A percentile compares a stretch with the other conserved stretches of the same genome.
Evolutionary conservation across 92 coral and sea anemone genomes (phyloP).

Genomic region (Actinernus sp.): DNA sequence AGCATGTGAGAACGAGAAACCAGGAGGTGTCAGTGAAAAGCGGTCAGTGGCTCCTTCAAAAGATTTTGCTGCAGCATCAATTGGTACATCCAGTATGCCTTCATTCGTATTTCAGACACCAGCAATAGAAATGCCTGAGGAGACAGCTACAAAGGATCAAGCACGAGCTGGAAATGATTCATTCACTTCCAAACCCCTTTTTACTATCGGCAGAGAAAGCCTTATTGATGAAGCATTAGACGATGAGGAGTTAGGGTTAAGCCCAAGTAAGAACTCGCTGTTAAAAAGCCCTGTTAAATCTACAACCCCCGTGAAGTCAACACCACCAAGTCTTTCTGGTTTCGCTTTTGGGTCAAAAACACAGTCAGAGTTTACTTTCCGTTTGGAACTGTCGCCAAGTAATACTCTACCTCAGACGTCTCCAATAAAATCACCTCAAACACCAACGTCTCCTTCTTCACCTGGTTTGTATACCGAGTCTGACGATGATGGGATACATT

Average conservation of each 20-base stretch:
- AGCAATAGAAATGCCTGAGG: not conserved
- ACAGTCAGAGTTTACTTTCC: constrained; percentile 71
- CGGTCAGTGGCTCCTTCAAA: not conserved
- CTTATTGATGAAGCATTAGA: constrained; percentile 39
- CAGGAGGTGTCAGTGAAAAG: no score
- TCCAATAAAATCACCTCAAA: constrained; percentile 34
- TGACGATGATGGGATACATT: constrained; percentile 86
- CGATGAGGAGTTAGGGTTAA: constrained; percentile 40
- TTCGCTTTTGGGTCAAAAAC: constrained; percentile 65
- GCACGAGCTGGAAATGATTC: not conserved
- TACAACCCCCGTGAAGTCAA: constrained; percentile 1
- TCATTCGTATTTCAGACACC: no score
- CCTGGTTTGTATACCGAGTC: constrained; percentile 65
- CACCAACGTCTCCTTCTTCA: constrained; percentile 63
- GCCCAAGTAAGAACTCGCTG: constrained; percentile 69
- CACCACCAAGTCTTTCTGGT: constrained; percentile 12
- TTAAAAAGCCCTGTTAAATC: constrained; percentile 29
- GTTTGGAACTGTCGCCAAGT: constrained; percentile 48
- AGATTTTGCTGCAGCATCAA: not conserved
- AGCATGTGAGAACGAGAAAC: constrained; percentile 66
- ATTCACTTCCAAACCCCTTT: constrained; percentile 26
- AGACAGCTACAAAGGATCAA: not conserved
- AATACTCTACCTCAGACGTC: constrained; percentile 9
- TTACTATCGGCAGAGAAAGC: constrained; percentile 79
- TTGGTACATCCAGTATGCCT: not conserved